A percentile compares a stretch with the other conserved stretches of the same genome.
Conservation (phyloP, 1,140 invertebrate genomes). For the Parapsyche elsis region DNA sequence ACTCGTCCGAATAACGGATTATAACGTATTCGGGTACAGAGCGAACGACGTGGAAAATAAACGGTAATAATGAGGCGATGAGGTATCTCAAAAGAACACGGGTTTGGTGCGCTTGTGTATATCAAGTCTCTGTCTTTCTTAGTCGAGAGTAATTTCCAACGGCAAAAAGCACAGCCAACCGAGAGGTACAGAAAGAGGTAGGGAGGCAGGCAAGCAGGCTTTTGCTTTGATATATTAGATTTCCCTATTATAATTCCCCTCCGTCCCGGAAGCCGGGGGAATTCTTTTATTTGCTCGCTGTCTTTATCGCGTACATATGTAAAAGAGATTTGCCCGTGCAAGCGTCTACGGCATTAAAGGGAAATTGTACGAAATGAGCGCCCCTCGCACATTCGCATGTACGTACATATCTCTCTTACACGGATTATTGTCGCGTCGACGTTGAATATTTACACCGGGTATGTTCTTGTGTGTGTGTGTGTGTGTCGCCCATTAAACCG, state of each 20-base stretch:
- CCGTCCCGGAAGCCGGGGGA: background rate
- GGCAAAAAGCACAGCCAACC: no score
- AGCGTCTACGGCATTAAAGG: background rate
- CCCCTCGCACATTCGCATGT: background rate
- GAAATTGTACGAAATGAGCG: constrained; percentile 20
- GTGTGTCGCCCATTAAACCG: no score
- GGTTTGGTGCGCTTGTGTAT: no score
- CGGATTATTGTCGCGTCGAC: no score
- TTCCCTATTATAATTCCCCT: constrained; percentile 39
- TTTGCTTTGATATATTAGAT: constrained; percentile 48
- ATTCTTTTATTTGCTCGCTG: constrained; percentile 25
- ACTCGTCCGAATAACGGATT: no score
- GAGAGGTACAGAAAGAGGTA: background rate
- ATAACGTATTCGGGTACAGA: no score
- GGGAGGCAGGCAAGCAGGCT: background rate
- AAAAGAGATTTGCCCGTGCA: constrained; percentile 19
- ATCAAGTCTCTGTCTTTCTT: no score
- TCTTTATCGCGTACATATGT: constrained; percentile 23
- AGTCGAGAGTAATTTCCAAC: no score
- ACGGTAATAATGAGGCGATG: background rate
- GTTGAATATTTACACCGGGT: background rate
- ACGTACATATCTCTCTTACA: no score
- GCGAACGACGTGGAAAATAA: background rate
- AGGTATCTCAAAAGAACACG: background rate
- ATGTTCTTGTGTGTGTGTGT: background rate